These are phyloP conservation scores for Neotoma lepida DNA, from an alignment of 2,113 vertebrate genomes.

Conservation along the genomic window DNA sequence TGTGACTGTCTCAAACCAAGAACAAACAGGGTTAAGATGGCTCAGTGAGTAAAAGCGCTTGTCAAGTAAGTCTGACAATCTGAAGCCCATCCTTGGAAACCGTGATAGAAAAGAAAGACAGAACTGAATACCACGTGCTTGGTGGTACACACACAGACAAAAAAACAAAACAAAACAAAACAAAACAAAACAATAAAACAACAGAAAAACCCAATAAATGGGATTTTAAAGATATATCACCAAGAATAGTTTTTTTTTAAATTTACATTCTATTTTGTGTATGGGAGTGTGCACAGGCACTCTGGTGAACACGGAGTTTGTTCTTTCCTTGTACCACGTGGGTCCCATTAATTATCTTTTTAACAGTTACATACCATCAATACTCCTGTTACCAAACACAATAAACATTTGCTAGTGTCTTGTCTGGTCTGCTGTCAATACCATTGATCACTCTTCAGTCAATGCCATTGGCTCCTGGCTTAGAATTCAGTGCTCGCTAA, in stretches of 20 bases:
- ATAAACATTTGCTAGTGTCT: constrained; percentile 34
- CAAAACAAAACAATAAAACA: neutral
- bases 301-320: too few species aligned
- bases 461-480: neutral
- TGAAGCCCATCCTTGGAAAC: too few species aligned
- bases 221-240: neutral
- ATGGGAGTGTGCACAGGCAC: neutral
- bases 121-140: too few species aligned
- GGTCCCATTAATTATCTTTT: neutral
- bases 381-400: constrained; percentile 45
- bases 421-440: neutral
- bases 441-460: neutral
- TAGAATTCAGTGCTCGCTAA: constrained; percentile 1
- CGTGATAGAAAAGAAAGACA: neutral
- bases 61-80: neutral
- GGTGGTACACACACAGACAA: neutral
- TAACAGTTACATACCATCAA: neutral
- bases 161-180: neutral
- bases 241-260: neutral
- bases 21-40: neutral
- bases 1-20: too few species aligned
- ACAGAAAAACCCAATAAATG: neutral
- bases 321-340: neutral
- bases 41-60: neutral
- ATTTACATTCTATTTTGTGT: too few species aligned